These are phyloP conservation scores for Drosophila melanogaster DNA, from an alignment of 1,140 invertebrate genomes.

Conservation along the genomic window DNA sequence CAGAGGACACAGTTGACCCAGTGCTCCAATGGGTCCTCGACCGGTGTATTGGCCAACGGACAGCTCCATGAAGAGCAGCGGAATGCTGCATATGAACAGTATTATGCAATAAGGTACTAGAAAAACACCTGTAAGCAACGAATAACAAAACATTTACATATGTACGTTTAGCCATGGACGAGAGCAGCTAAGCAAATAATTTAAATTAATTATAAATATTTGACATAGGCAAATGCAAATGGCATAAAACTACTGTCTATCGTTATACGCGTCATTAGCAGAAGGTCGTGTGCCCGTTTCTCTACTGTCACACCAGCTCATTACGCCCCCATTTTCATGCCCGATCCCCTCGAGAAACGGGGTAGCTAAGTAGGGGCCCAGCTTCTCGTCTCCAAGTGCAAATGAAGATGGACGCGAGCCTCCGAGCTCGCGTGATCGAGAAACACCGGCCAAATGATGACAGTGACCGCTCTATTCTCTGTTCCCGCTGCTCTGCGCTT, in stretches of 20 bases:
- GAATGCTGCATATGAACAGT: slow-evolving; percentile 91
- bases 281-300: slow-evolving; percentile 38
- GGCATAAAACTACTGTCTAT: slow-evolving; percentile 23
- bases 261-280: slow-evolving; percentile 22
- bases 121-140: slow-evolving; percentile 89
- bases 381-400: slow-evolving; percentile 33
- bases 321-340: slow-evolving; percentile 35
- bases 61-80: slow-evolving; percentile 93
- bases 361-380: slow-evolving; percentile 50
- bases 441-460: slow-evolving; percentile 53
- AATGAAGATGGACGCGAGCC: slow-evolving; percentile 75
- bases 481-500: slow-evolving; percentile 48
- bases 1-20: slow-evolving; percentile 93
- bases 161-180: slow-evolving; percentile 19
- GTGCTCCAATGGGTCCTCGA: slow-evolving; percentile 91
- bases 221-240: slow-evolving; percentile 70
- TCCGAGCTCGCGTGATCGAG: slow-evolving; percentile 62
- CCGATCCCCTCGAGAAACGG: slow-evolving; percentile 28
- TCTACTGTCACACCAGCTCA: slow-evolving; percentile 36
- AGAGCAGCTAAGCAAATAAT: slow-evolving; percentile 68
- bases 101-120: slow-evolving; percentile 93
- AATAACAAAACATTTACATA: slow-evolving; percentile 28
- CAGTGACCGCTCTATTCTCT: slow-evolving; percentile 75
- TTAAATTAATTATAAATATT: slow-evolving; percentile 83
- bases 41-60: slow-evolving; percentile 93